Base-by-base conservation (phyloP, 2,888 invertebrate genomes). In the Torymus texanus region DNA sequence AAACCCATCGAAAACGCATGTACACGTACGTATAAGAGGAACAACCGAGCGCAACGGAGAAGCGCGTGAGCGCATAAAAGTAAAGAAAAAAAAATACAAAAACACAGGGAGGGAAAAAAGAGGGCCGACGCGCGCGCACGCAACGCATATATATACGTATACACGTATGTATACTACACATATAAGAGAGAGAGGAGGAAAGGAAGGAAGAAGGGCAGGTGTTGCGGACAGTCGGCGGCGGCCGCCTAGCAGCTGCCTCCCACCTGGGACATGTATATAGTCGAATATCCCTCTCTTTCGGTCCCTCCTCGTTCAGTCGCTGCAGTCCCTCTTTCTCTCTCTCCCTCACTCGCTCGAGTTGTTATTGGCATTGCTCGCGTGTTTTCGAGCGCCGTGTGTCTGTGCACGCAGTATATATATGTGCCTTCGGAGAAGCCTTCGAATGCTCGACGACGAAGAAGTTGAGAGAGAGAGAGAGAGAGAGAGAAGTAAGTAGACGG, bases 191-290 rank as follows among this genome's bases (percentile, higher is more conserved):
- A 21, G 21, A 21, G 21, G 61, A 79, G 71, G 75, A 80, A 75
- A 78, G 81, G 80, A 78, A 82, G 82, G 83, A 84, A 83, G 85
- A 84, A 84, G 86, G 85, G 87, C 89, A 89, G 89, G 89, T 89
- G 89, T 88, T 87, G 83, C 83, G 82, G 81, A 81, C 82, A 84
- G 85, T 83, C 84, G 84, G 75, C 66, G 63, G 41, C 41, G 41
- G 83, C 85, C 89, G 89, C 85, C 84, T 88, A 85, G 87, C 90
- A 90, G 90, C 90, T 90, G 90, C 89, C 90, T 89, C 89, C 89
- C 90, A 90, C 89, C 90, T 90, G 90, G 90, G 87, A 86, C 82
- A 82, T 83, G 73, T 53, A 16, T 29, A 16, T 58, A 61, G 73
- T 56, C 62, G 75, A 79, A 72, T 79, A 24, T 62, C 56, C n/a